phyloP scores from a whole-genome alignment of 2,888 invertebrate species.

The Athripsodes cinereus region DNA sequence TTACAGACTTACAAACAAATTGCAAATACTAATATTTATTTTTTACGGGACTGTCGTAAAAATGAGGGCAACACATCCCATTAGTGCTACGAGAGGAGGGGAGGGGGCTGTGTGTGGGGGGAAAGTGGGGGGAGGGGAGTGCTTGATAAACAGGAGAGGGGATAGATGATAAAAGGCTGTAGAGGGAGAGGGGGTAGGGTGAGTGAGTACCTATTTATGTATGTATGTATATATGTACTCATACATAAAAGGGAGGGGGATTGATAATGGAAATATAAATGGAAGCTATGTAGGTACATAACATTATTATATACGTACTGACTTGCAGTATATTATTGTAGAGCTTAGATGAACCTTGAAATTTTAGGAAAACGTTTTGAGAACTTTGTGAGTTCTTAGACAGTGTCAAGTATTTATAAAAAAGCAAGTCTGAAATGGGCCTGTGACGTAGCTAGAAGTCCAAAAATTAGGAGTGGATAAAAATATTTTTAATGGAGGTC shows the following conservation, averaged over 20 bases:
- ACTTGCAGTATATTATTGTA: conserved; percentile 5
- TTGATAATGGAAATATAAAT: conserved; percentile 28
- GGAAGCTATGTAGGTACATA: conserved; percentile 13
- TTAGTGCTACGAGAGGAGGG: conserved; percentile 22
- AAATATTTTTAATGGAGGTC: no score
- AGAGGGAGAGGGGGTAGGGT: conserved; percentile 16
- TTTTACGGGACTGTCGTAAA: conserved; percentile 29
- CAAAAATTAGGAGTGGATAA: no score
- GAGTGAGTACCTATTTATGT: no score
- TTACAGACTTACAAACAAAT: no score
- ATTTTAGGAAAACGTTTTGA: no score
- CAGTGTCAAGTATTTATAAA: no score
- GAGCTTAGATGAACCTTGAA: no score
- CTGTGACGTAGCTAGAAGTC: no score
- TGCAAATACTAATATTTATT: neutral
- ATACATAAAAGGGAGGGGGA: neutral
- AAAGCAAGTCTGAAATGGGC: no score
- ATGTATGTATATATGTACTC: no score
- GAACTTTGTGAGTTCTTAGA: no score
- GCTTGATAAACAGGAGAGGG: conserved; percentile 10
- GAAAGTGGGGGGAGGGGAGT: conserved; percentile 9
- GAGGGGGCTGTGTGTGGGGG: conserved; percentile 11
- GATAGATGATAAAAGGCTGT: conserved; percentile 8
- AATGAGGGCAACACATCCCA: conserved; percentile 29
- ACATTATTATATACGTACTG: neutral